Conservation (phyloP, 2,888 invertebrate species). For the Penaeus monodon region DNA sequence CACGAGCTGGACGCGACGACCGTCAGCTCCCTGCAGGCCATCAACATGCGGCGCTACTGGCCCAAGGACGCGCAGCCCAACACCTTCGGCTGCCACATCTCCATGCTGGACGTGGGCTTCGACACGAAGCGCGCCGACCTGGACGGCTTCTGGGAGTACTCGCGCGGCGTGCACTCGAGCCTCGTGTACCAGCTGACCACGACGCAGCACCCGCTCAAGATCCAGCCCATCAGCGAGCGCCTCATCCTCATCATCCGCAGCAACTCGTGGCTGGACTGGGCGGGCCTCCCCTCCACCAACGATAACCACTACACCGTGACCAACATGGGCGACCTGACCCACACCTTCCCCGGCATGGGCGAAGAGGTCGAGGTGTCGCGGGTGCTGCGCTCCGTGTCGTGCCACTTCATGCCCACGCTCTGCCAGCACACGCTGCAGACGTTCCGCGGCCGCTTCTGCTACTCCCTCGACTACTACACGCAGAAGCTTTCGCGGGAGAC, state of each 20-base stretch:
- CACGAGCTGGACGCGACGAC: slow-evolving; percentile 23
- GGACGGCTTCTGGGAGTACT: slow-evolving; percentile 62
- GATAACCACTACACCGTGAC: slow-evolving; percentile 65
- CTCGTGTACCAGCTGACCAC: slow-evolving; percentile 53
- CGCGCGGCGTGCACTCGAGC: slow-evolving; percentile 59
- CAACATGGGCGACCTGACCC: slow-evolving; percentile 65
- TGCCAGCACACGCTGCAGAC: slow-evolving; percentile 66
- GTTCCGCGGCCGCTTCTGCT: slow-evolving; percentile 63
- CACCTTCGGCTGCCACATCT: slow-evolving; percentile 64
- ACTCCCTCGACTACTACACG: slow-evolving; percentile 65
- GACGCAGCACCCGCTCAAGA: slow-evolving; percentile 51
- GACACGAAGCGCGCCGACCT: slow-evolving; percentile 44
- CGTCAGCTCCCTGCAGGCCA: slow-evolving; percentile 61
- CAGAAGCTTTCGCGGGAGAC: slow-evolving; percentile 58
- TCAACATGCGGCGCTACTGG: slow-evolving; percentile 65
- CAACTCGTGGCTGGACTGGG: slow-evolving; percentile 47
- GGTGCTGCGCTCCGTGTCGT: slow-evolving; percentile 63
- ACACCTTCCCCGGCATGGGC: slow-evolving; percentile 59
- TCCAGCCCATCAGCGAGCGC: slow-evolving; percentile 61
- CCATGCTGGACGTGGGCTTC: slow-evolving; percentile 60
- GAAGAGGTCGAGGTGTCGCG: slow-evolving; percentile 59
- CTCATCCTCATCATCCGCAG: slow-evolving; percentile 45
- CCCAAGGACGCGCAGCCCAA: slow-evolving; percentile 44
- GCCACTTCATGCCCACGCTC: slow-evolving; percentile 65
- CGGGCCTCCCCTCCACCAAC: slow-evolving; percentile 57